phyloP scores from a whole-genome alignment of 2,797 vertebrate genomes.

The Falco berigora region DNA sequence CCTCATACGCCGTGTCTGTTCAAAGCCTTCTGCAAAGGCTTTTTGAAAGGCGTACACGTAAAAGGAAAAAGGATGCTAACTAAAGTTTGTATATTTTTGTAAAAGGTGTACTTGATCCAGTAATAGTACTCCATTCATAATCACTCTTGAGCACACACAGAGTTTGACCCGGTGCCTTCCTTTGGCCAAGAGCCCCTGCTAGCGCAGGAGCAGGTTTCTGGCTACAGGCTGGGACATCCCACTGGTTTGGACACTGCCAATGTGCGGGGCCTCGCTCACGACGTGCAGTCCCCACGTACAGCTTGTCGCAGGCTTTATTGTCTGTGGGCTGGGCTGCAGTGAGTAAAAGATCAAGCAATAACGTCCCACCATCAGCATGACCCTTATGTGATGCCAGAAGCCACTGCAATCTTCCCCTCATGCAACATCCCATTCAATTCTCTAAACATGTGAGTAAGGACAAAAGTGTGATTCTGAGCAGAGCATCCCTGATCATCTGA shows the following conservation, averaged over 20 bases:
- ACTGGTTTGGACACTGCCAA: neutral
- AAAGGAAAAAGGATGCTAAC: conserved; percentile 58
- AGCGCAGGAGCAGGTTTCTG: neutral
- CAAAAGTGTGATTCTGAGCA: neutral
- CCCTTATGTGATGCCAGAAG: neutral
- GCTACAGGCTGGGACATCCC: neutral
- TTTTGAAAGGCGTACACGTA: conserved; percentile 13
- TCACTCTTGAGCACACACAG: neutral
- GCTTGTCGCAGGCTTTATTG: neutral
- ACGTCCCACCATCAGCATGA: neutral
- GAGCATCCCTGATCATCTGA: neutral
- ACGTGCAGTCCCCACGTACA: neutral
- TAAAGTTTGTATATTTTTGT: conserved; percentile 61
- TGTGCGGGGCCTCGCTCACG: neutral
- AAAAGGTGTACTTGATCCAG: conserved; percentile 45
- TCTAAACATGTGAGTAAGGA: neutral
- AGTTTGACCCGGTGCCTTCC: conserved; percentile 27
- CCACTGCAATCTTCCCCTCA: too few relatives aligned
- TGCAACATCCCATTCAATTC: too few relatives aligned
- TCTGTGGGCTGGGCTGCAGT: neutral
- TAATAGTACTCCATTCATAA: conserved; percentile 50
- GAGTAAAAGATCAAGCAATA: neutral
- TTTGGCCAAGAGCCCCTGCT: conserved; percentile 13
- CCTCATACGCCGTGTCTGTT: neutral
- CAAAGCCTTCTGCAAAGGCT: conserved; percentile 54